Base-by-base conservation (phyloP, 2,797 vertebrate genomes). In the Pygocentrus nattereri region DNA sequence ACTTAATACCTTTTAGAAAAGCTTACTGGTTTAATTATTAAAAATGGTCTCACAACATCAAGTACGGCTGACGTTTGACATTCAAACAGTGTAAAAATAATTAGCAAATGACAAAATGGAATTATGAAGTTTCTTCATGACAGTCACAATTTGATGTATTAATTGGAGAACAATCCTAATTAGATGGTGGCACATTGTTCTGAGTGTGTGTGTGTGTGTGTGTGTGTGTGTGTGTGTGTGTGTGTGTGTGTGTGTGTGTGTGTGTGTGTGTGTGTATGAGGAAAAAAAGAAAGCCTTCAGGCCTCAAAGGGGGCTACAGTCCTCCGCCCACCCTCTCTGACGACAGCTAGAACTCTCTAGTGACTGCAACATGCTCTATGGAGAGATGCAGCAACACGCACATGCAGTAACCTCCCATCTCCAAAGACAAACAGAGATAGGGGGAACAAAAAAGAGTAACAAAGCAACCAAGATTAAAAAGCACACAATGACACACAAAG, bases 271-370 rank as follows among this genome's bases (percentile, higher is more conserved):
- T 44, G 41, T n/a, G n/a, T n/a, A n/a, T n/a, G n/a, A n/a, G n/a
- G n/a, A 27, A 25, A 50, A 11, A 13, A 49, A 31, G 69, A 38
- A 44, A 58, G 15, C 38, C 52, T 16, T 58, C 38, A 31, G 15
- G 21, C 74, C 74, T 52, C 30, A 31, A 70, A 68, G 67, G 80
- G 44, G 61, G 52, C 52, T 61, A 58, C 13, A 54, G 52, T 44
- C 31, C 47, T 73, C 67, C 8, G 21, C 68, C 73, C 76, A 77
- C 61, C 68, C 38, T 38, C 69, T 74, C 74, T 78, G 67, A 81
- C 18, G 71, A 80, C 83, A 80, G 56, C 65, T 72, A 71, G 70
- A 84, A 38, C n/a, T 62, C 83, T 74, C 69, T 61, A 41, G 80
- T n/a, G 64, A 80, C 64, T 64, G 58, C 47, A 76, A 69, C 38